phyloP scores from a whole-genome alignment of 2,113 vertebrate species.

The Ptychochromis oligacanthus region DNA sequence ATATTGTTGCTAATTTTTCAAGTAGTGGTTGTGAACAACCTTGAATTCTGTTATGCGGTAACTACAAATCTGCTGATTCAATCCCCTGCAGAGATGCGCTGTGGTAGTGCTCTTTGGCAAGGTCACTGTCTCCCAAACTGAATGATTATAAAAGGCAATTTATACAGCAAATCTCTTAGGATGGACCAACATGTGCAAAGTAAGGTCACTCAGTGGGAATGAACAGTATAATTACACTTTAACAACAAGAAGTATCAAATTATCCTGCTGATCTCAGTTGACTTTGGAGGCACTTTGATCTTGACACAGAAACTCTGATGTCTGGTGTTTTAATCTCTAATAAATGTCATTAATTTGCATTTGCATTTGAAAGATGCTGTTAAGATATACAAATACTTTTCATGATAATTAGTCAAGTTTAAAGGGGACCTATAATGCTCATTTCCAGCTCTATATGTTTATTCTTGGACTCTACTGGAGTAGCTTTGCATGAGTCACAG shows the following conservation, averaged over 20 bases:
- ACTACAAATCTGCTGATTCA: constrained; percentile 56
- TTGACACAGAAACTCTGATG: background rate
- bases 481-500: background rate
- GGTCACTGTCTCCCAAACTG: constrained; percentile 50
- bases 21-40: constrained; percentile 21
- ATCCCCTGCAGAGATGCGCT: constrained; percentile 2
- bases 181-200: constrained; percentile 24
- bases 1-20: background rate
- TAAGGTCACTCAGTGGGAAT: constrained; percentile 40
- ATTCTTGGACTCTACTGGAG: background rate
- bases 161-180: constrained; percentile 35
- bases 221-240: background rate
- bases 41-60: constrained; percentile 27
- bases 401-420: no score
- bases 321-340: background rate
- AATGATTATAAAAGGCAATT: constrained; percentile 43
- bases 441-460: no score
- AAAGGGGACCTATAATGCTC: no score
- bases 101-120: constrained; percentile 47
- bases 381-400: no score
- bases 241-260: background rate
- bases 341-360: background rate
- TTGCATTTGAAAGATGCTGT: no score
- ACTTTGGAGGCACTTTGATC: constrained; percentile 39
- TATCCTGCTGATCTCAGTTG: background rate